Evolutionary conservation across 2,888 invertebrate genomes (phyloP).

Genomic region (Liopterus haemorrhoidalis): DNA sequence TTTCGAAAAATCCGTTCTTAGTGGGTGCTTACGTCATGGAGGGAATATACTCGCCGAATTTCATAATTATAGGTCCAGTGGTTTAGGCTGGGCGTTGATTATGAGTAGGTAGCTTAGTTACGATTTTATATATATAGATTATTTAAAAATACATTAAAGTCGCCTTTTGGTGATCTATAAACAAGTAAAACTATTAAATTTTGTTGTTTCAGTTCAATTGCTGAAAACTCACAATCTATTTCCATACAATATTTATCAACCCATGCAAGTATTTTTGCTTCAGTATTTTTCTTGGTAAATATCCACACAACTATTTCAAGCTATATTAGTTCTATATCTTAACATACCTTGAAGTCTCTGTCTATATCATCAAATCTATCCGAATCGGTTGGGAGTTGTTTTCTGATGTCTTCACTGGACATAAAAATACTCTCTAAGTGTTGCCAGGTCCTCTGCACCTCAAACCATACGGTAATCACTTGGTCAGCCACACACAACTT

Average conservation of each 20-base stretch:
- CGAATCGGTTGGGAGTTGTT: slow-evolving; percentile 90
- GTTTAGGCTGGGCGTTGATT: no score
- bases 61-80: no score
- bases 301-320: background rate
- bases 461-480: slow-evolving; percentile 88
- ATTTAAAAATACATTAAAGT: no score
- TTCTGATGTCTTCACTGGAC: slow-evolving; percentile 94
- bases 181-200: no score
- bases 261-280: background rate
- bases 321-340: background rate
- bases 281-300: background rate
- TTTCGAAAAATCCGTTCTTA: no score
- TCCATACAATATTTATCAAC: background rate
- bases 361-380: slow-evolving; percentile 88
- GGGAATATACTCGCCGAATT: no score
- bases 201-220: background rate
- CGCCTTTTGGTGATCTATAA: no score
- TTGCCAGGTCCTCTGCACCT: slow-evolving; percentile 95
- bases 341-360: slow-evolving; percentile 71
- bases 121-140: no score
- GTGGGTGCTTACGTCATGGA: no score
- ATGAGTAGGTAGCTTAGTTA: no score
- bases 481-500: slow-evolving; percentile 90
- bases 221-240: background rate
- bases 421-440: slow-evolving; percentile 97